phyloP scores from a whole-genome alignment of 2,113 vertebrate genomes.

The Actinemys pallida region DNA sequence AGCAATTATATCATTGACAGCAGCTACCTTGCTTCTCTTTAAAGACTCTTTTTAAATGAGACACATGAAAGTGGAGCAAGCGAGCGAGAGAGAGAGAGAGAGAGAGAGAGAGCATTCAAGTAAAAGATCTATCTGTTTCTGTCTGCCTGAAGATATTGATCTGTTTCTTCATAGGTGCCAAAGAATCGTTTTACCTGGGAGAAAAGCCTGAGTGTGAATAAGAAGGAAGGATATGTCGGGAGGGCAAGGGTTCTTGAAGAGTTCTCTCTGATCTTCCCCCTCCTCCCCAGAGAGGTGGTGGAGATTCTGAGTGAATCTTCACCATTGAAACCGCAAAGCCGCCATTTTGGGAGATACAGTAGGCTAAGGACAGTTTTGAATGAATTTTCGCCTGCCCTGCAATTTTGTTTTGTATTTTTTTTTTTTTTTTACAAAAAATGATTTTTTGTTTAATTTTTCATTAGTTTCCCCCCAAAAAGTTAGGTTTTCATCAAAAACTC shows the following conservation, averaged over 20 bases:
- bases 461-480: not conserved
- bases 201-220: not conserved
- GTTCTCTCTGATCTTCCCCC: constrained; percentile 19
- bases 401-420: not conserved
- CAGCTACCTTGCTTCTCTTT: constrained; percentile 38
- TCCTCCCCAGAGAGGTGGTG: not conserved
- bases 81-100: not conserved
- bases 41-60: constrained; percentile 52
- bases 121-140: constrained; percentile 42
- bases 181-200: constrained; percentile 49
- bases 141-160: constrained; percentile 51
- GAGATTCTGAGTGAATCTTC: not conserved
- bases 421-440: not conserved
- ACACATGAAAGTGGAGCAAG: constrained; percentile 52
- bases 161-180: constrained; percentile 52
- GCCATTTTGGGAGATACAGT: constrained; percentile 18
- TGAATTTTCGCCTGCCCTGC: not conserved
- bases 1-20: constrained; percentile 41
- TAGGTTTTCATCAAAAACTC: not conserved
- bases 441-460: not conserved
- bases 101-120: constrained; percentile 41
- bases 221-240: constrained; percentile 29
- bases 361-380: constrained; percentile 39
- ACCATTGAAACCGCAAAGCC: not conserved
- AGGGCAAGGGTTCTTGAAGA: constrained; percentile 17